Evolutionary conservation across 2,797 vertebrate genomes (phyloP), one percentile per base, ranked within the genome.

Genomic region (Salarias fasciatus): DNA sequence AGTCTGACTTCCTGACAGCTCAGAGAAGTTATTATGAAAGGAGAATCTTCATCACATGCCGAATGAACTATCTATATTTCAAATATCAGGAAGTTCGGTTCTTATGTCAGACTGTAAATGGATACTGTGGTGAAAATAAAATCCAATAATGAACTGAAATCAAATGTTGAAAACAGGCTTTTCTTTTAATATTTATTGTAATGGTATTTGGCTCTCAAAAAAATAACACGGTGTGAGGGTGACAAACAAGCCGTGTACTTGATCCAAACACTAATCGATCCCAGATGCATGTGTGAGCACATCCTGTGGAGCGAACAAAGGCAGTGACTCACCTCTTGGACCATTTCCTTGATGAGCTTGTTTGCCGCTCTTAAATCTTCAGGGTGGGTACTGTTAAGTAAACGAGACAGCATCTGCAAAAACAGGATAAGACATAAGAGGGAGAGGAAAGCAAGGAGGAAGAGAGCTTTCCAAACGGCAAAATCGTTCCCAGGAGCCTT

Each of bases 271-370:
- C 2, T 44, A 12, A 2, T 8, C 13, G 47, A 50, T 56, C n/a
- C 53, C 42, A 51, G 4, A 24, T 51, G 46, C 40, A 31, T 11
- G 31, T 38, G 37, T 14, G 48, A 35, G 48, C 44, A 56, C 41
- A 47, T 15, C 53, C 29, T 33, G 29, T 10, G 31, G 43, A 52
- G 10, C 33, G 36, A 11, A 45, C 48, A 24, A 24, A 48, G 6
- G n/a, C 33, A 33, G 8, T 46, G 43, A 86, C 82, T 86, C 73
- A 98, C 97, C 95, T 99, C 97, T 86, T 99, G 97, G 65, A 99
- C 97, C 97, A 99, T 99, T 91, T 98, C 97, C 90, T 99, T 99
- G 76, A 99, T 99, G 66, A 99, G 96, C 75, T 96, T 97, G 91
- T 99, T 99, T 86, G 98, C 98, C 14, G 97, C 97, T 63, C 95